Base-by-base conservation (phyloP, 2,888 invertebrate species). In the Baccha elongata region DNA sequence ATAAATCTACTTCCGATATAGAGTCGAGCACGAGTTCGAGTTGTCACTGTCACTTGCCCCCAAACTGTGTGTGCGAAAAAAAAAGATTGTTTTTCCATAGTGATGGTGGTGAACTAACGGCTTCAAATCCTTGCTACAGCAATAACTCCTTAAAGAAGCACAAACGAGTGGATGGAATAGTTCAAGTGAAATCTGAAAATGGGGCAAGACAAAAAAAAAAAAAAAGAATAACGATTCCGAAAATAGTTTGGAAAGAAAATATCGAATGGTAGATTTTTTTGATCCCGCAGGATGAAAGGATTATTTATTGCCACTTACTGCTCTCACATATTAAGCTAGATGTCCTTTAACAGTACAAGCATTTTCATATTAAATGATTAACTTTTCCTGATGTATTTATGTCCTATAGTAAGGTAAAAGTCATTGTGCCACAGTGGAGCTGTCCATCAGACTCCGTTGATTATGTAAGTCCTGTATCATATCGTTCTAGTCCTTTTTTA, bases 241-340 rank as follows among this genome's bases (percentile, higher is more conserved):
- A 69, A 81, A 81, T 71, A 65, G 52, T 75, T 81, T 74, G 65
- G 71, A 67, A 71, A 58, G 69, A 75, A 75, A 75, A 81, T 81
- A 75, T 69, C 69, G 60, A 75, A 44, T 81, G 69, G 46, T 58
- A 75, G 58, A 40, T 50, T 65, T 67, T 52, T 58, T 13, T n/a
- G 37, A 40, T 11, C 15, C 21, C 52, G 3, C n/a, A 37, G 21
- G 46, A 15, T 21, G 35, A 64, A 69, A 52, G 73, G 74, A 64
- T 75, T 81, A 81, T 81, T 81, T 81, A 81, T 81, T 46, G 80
- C 40, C 26, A 8, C 29, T 5, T 44, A 21, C 55, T 35, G 13
- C 52, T 21, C 23, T 69, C 42, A 19, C 75, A 15, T 40, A 60
- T 78, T 71, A 71, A 60, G 65, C 68, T 53, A 35, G 1, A 69